These are phyloP conservation scores for Delphinapterus leucas DNA, from an alignment of 2,113 vertebrate species.

Conservation along the genomic window DNA sequence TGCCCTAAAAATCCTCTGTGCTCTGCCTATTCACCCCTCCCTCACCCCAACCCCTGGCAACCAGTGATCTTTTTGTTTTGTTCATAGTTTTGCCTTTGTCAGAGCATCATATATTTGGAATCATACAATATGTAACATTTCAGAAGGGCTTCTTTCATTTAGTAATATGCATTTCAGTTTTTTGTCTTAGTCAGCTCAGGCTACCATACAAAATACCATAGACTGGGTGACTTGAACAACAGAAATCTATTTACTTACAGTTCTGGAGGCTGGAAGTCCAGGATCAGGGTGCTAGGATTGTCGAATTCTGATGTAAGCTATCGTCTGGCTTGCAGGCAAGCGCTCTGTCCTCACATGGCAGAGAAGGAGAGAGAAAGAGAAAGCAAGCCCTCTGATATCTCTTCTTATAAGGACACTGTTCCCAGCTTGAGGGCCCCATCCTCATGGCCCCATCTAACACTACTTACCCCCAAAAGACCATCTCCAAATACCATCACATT, in stretches of 20 bases:
- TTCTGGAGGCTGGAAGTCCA: background rate
- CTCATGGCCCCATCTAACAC: background rate
- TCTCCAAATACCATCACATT: background rate
- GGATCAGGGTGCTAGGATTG: background rate
- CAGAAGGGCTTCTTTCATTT: background rate
- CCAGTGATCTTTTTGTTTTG: background rate
- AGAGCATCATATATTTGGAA: background rate
- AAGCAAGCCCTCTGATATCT: background rate
- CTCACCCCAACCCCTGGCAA: background rate
- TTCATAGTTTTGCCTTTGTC: background rate
- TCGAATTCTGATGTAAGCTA: background rate
- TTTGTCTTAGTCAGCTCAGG: background rate
- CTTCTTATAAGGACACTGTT: background rate
- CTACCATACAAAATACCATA: background rate
- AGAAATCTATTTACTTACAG: background rate
- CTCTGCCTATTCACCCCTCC: background rate
- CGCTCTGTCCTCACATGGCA: background rate
- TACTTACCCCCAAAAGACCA: background rate
- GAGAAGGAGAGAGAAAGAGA: background rate
- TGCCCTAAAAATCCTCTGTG: background rate
- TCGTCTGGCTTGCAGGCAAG: background rate
- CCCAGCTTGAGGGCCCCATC: background rate
- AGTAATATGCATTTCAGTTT: background rate
- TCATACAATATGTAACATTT: background rate
- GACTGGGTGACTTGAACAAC: background rate